phyloP scores from a whole-genome alignment of 2,888 invertebrate genomes.

The Parascotia fuliginaria region DNA sequence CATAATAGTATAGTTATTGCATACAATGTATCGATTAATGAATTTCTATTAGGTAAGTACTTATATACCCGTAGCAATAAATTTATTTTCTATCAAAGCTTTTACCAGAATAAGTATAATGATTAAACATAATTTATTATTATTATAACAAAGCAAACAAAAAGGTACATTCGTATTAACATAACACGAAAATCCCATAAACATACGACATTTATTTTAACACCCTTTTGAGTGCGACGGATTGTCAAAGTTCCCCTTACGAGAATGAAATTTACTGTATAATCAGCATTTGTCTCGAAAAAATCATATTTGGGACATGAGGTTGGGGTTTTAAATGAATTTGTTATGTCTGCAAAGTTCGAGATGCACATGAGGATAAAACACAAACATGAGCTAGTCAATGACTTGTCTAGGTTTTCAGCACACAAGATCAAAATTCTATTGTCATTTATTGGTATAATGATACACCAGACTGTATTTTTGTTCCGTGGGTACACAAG shows the following conservation, averaged over 20 bases:
- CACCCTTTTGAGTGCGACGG: conserved; percentile 70
- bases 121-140: not conserved
- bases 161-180: conserved; percentile 70
- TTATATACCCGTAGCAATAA: too few relatives aligned
- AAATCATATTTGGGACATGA: conserved; percentile 7
- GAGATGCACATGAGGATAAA: not conserved
- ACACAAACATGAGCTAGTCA: not conserved
- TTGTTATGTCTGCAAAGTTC: not conserved
- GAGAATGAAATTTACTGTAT: conserved; percentile 56
- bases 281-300: conserved; percentile 53
- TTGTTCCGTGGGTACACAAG: too few relatives aligned
- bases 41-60: too few relatives aligned
- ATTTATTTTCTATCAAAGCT: too few relatives aligned
- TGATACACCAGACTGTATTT: too few relatives aligned
- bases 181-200: conserved; percentile 83
- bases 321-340: not conserved
- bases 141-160: conserved; percentile 38
- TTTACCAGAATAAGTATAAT: not conserved
- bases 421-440: too few relatives aligned
- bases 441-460: too few relatives aligned
- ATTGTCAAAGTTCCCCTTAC: conserved; percentile 63
- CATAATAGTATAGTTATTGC: too few relatives aligned
- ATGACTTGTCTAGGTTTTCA: too few relatives aligned
- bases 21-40: too few relatives aligned
- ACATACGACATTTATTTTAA: conserved; percentile 80